Conservation (phyloP, 2,797 vertebrate genomes). For the Pelobates cultripes region DNA sequence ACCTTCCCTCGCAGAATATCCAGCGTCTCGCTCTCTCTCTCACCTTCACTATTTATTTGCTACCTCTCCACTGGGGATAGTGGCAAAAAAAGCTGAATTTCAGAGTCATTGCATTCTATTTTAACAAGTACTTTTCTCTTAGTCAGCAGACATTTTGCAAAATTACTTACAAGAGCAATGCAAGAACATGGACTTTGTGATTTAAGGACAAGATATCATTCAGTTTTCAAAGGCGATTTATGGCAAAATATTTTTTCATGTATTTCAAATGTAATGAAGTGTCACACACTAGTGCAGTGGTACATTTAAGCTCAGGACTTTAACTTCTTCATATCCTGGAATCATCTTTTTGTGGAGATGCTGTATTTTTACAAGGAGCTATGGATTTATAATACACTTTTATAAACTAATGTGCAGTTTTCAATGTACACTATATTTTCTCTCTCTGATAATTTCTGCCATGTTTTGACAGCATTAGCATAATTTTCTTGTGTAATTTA, state of each 20-base stretch:
- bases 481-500: too few relatives aligned
- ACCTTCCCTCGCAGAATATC: neutral
- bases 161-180: neutral
- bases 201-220: neutral
- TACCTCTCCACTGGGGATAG: neutral
- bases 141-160: slow-evolving; percentile 6
- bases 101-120: neutral
- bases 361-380: neutral
- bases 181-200: neutral
- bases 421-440: too few relatives aligned
- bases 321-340: neutral
- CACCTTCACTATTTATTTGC: neutral
- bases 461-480: too few relatives aligned
- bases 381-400: too few relatives aligned
- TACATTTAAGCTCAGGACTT: neutral
- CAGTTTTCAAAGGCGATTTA: neutral
- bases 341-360: neutral
- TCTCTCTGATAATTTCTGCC: too few relatives aligned
- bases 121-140: neutral
- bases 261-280: neutral
- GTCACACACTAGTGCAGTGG: neutral
- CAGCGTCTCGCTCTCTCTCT: neutral
- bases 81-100: neutral
- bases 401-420: too few relatives aligned
- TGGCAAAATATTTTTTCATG: neutral